Percentiles rank a stretch among this genome's conserved stretches.
phyloP scores from a whole-genome alignment of 2,797 vertebrate species.

The Bradypodion ventrale region DNA sequence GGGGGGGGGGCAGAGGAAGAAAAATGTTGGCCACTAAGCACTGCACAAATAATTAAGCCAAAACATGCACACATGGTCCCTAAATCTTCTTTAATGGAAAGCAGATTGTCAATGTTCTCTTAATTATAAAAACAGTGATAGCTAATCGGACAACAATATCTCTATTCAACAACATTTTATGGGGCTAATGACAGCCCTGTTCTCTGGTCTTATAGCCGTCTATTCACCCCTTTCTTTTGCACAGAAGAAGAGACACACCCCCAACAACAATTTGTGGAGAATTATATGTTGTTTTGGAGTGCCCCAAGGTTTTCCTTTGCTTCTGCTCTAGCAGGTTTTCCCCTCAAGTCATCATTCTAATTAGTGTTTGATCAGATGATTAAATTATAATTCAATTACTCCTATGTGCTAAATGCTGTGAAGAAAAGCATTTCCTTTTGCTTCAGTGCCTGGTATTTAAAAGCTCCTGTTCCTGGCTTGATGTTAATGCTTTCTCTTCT shows the following conservation, averaged over 20 bases:
- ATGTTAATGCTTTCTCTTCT: neutral
- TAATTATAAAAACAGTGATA: slow-evolving; percentile 41
- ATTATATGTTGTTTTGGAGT: slow-evolving; percentile 68
- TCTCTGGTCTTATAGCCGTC: neutral
- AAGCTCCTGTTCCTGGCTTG: slow-evolving; percentile 63
- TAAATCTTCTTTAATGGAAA: slow-evolving; percentile 32
- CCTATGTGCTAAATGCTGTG: slow-evolving; percentile 83
- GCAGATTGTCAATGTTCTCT: slow-evolving; percentile 9
- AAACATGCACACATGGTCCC: neutral
- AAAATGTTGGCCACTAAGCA: slow-evolving; percentile 34
- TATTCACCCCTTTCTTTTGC: slow-evolving; percentile 20
- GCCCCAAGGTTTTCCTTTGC: slow-evolving; percentile 79
- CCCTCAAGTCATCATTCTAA: slow-evolving; percentile 92
- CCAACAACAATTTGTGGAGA: neutral
- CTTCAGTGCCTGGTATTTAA: slow-evolving; percentile 76
- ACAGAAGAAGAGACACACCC: neutral
- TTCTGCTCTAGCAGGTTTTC: slow-evolving; percentile 82
- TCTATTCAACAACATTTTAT: neutral
- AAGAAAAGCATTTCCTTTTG: slow-evolving; percentile 81
- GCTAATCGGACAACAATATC: slow-evolving; percentile 24
- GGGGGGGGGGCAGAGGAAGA: neutral
- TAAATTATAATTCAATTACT: slow-evolving; percentile 92
- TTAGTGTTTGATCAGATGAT: slow-evolving; percentile 96
- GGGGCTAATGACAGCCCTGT: slow-evolving; percentile 25
- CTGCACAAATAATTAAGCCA: slow-evolving; percentile 38